Base-by-base conservation (phyloP, 2,888 invertebrate species). In the Eilema caniola region DNA sequence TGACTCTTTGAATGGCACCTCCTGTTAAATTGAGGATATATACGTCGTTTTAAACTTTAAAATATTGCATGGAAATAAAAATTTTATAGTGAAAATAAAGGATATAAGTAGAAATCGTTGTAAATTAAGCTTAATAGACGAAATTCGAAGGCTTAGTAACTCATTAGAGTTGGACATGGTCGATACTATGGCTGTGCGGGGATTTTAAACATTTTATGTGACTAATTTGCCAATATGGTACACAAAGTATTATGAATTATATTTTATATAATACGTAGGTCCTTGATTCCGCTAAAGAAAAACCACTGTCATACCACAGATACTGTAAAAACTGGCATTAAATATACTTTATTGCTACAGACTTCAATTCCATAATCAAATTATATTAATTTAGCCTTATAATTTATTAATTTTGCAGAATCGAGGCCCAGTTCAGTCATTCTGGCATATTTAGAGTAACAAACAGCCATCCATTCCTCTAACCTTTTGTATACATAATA, bases 71-170 rank as follows among this genome's bases (percentile, higher is more conserved):
- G 72, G 62, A 73, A 66, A 72, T 80, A 76, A 80, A 76, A 41
- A 62, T 80, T 80, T 83, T 83, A 76, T 77, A 57, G 60, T 59
- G 37, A 33, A 66, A 66, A 37, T 57, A 57, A 23, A 53, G 24
- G 66, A 66, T 57, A 68, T 64, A 47, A 24, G n/a, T 77, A n/a
- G 28, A 31, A 71, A 63, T 68, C 70, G 47, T 53, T 67, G 67
- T 81, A 81, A 80, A 83, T 75, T 74, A 66, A 64, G 24, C 63
- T 72, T 78, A 76, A 80, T 76, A 71, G 68, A 69, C 76, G 73
- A 72, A n/a, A 76, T 81, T 76, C 31, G 62, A 67, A 59, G 67
- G 62, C 67, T 78, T 75, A 81, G 74, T 74, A 66, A 72, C 73
- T 76, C 69, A 75, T 80, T 67, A 72, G 66, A 67, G 73, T 72